Evolutionary conservation across 64 coral and sea anemone species (phyloP).

Genomic region (Stichodactyla helianthus): DNA sequence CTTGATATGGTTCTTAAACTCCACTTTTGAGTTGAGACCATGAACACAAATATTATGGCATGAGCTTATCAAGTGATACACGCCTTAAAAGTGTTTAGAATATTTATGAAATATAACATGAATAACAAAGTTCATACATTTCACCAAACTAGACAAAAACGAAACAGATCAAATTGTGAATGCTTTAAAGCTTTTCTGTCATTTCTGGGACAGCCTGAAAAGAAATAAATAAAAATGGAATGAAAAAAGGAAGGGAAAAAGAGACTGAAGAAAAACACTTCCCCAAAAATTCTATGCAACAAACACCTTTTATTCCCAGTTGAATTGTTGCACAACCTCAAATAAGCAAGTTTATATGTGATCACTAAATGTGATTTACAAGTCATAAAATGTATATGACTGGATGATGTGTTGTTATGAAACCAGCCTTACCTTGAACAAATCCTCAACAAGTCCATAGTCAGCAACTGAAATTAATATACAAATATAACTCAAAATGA

Average conservation of each 20-base stretch:
- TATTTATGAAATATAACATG: not conserved
- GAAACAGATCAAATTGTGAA: not conserved
- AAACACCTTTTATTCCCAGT: too few species aligned
- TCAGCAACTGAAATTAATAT: constrained; percentile 78
- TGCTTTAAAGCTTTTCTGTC: constrained; percentile 72
- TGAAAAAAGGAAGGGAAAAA: not conserved
- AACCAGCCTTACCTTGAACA: constrained; percentile 71
- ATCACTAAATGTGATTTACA: too few species aligned
- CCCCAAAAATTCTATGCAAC: too few species aligned
- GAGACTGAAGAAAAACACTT: not conserved
- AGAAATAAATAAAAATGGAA: not conserved
- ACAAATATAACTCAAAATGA: too few species aligned
- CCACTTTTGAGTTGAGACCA: too few species aligned
- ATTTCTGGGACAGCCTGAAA: constrained; percentile 93
- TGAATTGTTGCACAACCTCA: too few species aligned
- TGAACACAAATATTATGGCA: too few species aligned
- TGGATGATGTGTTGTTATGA: not conserved
- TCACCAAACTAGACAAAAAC: not conserved
- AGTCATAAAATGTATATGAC: too few species aligned
- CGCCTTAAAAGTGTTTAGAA: not conserved
- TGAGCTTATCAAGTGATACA: too few species aligned
- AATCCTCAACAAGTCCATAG: constrained; percentile 95
- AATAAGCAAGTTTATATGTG: too few species aligned
- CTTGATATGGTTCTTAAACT: too few species aligned
- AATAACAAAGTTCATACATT: not conserved